Evolutionary conservation across 2,888 invertebrate species (phyloP).

Genomic region (Coronaproctus castanopsis): DNA sequence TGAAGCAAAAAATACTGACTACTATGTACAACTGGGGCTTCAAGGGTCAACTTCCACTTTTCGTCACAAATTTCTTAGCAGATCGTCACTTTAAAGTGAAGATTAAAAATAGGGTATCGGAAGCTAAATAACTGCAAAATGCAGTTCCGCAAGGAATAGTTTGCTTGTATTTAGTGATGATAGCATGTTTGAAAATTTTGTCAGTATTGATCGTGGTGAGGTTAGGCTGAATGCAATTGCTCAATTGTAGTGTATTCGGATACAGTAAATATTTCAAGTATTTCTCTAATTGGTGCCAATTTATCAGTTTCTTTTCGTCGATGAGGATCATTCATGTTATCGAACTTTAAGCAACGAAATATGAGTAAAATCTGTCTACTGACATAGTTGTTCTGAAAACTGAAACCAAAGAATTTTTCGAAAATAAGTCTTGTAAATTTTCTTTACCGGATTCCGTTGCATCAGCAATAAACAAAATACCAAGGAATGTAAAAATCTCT

Average conservation of each 20-base stretch:
- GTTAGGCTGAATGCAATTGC: neutral
- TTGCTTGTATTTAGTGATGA: too few species aligned
- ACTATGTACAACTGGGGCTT: too few species aligned
- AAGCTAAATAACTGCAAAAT: too few species aligned
- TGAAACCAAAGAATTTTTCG: neutral
- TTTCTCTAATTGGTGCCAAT: neutral
- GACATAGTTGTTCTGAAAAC: neutral
- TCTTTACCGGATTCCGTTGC: neutral
- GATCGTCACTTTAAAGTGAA: too few species aligned
- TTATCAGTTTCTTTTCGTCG: neutral
- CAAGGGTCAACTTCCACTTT: too few species aligned
- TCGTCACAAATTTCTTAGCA: too few species aligned
- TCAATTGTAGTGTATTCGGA: neutral
- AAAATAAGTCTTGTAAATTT: neutral
- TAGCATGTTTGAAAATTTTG: neutral
- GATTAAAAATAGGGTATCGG: too few species aligned
- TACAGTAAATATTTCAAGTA: neutral
- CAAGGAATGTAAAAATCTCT: neutral
- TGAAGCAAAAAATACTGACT: too few species aligned
- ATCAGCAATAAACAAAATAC: neutral
- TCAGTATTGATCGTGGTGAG: neutral
- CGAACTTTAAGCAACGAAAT: neutral
- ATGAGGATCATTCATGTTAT: neutral
- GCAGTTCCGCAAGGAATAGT: too few species aligned
- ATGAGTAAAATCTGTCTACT: neutral